A percentile compares a stretch with the other conserved stretches of the same genome.
Conservation (phyloP, 2,797 vertebrate genomes). For the Alauda arvensis region DNA sequence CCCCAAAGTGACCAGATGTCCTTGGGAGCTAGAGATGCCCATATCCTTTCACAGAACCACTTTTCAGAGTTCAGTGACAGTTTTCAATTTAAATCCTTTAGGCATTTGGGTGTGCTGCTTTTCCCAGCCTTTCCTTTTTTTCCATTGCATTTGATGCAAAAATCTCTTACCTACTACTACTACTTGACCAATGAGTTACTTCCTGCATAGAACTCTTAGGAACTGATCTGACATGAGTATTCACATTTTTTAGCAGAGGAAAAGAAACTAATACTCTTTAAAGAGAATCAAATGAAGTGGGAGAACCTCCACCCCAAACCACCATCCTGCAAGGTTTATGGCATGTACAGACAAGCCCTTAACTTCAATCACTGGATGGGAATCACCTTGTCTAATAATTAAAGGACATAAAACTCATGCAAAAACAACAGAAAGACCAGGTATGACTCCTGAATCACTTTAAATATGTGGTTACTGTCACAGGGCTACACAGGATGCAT, state of each 20-base stretch:
- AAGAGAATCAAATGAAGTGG: background rate
- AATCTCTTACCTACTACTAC: background rate
- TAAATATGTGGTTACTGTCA: accelerated
- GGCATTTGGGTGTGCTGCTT: background rate
- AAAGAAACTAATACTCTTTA: background rate
- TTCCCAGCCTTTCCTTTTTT: background rate
- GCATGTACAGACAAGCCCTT: background rate
- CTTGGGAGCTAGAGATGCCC: background rate
- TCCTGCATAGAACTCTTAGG: background rate
- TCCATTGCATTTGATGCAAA: background rate
- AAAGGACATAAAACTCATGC: background rate
- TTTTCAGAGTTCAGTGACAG: background rate
- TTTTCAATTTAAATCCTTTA: background rate
- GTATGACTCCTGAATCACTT: background rate
- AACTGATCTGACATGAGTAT: background rate
- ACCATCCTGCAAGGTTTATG: background rate
- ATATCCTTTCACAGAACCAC: background rate
- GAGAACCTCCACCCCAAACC: background rate
- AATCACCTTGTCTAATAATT: background rate
- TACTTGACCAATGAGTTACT: background rate
- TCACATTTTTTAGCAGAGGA: background rate
- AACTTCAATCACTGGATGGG: background rate
- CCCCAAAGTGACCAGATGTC: background rate
- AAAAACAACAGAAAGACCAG: background rate
- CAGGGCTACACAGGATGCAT: background rate